Evolutionary conservation across 2,888 invertebrate species (phyloP).

Genomic region (Thymelicus acteon): DNA sequence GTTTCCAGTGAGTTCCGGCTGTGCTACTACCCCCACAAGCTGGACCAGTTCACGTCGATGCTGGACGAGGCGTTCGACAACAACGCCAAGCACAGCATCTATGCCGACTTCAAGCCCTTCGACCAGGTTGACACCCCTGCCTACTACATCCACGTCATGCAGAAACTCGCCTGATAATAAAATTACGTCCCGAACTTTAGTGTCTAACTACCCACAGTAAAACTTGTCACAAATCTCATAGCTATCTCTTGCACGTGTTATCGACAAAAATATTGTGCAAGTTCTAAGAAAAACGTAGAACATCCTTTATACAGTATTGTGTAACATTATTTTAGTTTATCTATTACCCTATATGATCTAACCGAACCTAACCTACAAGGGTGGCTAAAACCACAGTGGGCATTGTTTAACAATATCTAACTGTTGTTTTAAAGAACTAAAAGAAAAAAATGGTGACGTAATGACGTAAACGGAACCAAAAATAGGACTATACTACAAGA

Average conservation of each 20-base stretch:
- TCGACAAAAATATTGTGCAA: too few species aligned
- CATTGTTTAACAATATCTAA: too few species aligned
- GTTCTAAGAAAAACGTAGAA: too few species aligned
- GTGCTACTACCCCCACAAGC: conserved; percentile 94
- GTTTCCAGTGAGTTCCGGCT: conserved; percentile 91
- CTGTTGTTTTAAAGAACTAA: not conserved
- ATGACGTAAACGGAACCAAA: too few species aligned
- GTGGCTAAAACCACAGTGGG: too few species aligned
- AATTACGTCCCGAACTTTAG: too few species aligned
- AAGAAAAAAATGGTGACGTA: not conserved
- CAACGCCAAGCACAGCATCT: conserved; percentile 88
- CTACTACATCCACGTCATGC: conserved; percentile 93
- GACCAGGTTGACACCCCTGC: conserved; percentile 87
- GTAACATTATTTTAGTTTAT: not conserved
- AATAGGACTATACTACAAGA: not conserved
- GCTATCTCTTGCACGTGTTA: too few species aligned
- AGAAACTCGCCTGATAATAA: conserved; percentile 75
- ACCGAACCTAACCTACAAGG: too few species aligned
- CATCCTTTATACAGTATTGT: too few species aligned
- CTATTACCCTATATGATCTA: too few species aligned
- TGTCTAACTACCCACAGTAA: too few species aligned
- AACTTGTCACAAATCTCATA: too few species aligned
- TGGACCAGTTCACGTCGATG: conserved; percentile 89
- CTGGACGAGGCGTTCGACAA: conserved; percentile 88
- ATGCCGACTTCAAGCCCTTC: conserved; percentile 92